These are phyloP conservation scores for Stomorhina lunata DNA, from an alignment of 2,888 invertebrate genomes.

Conservation along the genomic window DNA sequence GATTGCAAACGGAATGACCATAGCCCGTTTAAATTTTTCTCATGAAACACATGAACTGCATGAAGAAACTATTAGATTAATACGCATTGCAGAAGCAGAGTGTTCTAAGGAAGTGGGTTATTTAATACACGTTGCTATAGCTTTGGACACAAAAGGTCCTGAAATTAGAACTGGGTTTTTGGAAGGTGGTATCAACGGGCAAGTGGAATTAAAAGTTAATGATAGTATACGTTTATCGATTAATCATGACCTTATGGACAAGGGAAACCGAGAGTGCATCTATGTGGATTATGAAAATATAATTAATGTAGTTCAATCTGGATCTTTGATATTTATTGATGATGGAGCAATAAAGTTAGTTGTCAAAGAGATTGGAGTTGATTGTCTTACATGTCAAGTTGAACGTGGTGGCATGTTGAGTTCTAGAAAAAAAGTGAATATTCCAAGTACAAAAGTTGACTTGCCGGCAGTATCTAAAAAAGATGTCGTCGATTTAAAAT, in stretches of 20 bases:
- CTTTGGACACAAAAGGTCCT: slow-evolving; percentile 87
- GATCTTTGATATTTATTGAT: slow-evolving; percentile 93
- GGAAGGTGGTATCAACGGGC: slow-evolving; percentile 90
- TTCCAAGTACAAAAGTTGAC: slow-evolving; percentile 95
- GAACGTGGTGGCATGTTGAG: slow-evolving; percentile 96
- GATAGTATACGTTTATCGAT: slow-evolving; percentile 90
- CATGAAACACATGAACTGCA: slow-evolving; percentile 97
- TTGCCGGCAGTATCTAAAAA: slow-evolving; percentile 97
- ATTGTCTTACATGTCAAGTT: slow-evolving; percentile 87
- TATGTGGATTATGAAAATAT: slow-evolving; percentile 97
- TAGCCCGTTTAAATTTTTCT: slow-evolving; percentile 95
- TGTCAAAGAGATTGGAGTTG: slow-evolving; percentile 85
- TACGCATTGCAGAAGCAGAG: slow-evolving; percentile 88
- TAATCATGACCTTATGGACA: slow-evolving; percentile 87
- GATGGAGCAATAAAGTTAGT: slow-evolving; percentile 95
- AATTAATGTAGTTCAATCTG: slow-evolving; percentile 90
- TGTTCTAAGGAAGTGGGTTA: slow-evolving; percentile 86
- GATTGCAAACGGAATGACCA: slow-evolving; percentile 96
- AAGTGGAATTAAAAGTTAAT: slow-evolving; percentile 91
- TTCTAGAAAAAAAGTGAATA: slow-evolving; percentile 95
- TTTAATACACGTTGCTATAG: slow-evolving; percentile 91
- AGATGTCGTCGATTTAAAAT: slow-evolving; percentile 92
- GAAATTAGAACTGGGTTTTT: slow-evolving; percentile 84
- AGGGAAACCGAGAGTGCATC: slow-evolving; percentile 86
- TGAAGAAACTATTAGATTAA: slow-evolving; percentile 91